A percentile compares a stretch with the other conserved stretches of the same genome.
These are phyloP conservation scores for Lampropteryx suffumata DNA, from an alignment of 2,888 invertebrate genomes.

Conservation along the genomic window DNA sequence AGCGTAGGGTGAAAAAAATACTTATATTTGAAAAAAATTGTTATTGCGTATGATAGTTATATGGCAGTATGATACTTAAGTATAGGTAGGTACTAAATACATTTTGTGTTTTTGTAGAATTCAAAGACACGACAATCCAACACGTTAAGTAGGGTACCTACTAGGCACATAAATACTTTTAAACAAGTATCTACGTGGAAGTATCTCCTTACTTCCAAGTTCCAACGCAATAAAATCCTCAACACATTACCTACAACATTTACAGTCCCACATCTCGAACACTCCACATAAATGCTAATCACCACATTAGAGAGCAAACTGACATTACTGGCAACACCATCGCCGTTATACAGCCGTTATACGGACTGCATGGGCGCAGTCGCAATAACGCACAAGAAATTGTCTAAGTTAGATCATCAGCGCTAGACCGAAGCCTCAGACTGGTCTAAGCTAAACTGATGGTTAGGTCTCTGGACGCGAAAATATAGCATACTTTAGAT, in stretches of 20 bases:
- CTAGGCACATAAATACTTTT: neutral
- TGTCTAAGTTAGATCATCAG: slow-evolving; percentile 70
- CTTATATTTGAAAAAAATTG: too few relatives aligned
- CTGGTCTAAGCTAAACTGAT: slow-evolving; percentile 19
- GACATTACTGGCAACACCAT: slow-evolving; percentile 28
- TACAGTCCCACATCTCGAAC: slow-evolving; percentile 11
- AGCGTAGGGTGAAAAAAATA: too few relatives aligned
- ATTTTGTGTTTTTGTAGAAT: too few relatives aligned
- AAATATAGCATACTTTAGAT: neutral
- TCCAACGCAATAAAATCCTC: slow-evolving; percentile 3
- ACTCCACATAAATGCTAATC: slow-evolving; percentile 26
- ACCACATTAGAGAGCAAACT: slow-evolving; percentile 27
- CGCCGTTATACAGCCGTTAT: slow-evolving; percentile 29
- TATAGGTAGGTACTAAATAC: too few relatives aligned
- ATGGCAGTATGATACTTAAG: too few relatives aligned
- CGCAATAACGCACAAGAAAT: slow-evolving; percentile 69
- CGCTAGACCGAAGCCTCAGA: slow-evolving; percentile 41
- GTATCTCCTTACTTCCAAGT: neutral
- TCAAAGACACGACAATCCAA: too few relatives aligned
- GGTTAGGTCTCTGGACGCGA: slow-evolving; percentile 5
- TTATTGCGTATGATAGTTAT: too few relatives aligned
- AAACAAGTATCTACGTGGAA: too few relatives aligned
- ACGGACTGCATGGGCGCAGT: slow-evolving; percentile 59
- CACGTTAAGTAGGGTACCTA: neutral
- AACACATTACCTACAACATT: slow-evolving; percentile 10